A percentile compares a stretch with the other conserved stretches of the same genome.
phyloP scores from a whole-genome alignment of 23 tunicate species.

The Pegea sp. region DNA sequence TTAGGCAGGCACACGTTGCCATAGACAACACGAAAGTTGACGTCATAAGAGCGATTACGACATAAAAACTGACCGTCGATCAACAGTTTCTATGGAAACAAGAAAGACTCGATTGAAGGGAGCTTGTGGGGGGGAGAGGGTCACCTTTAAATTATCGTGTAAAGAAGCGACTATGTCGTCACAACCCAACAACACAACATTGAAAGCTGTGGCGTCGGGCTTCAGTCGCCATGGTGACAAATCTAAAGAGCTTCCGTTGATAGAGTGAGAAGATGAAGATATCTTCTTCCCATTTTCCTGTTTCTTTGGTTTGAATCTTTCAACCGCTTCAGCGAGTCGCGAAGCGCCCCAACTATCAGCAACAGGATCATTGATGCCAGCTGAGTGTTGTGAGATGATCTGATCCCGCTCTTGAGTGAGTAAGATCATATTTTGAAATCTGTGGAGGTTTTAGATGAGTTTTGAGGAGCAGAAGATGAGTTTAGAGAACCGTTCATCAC shows the following conservation, averaged over 20 bases:
- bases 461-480: too few relatives aligned
- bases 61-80: too few relatives aligned
- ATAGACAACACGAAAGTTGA: too few relatives aligned
- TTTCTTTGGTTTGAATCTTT: slow-evolving; percentile 3
- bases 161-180: slow-evolving; percentile 23
- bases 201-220: slow-evolving; percentile 49
- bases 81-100: too few relatives aligned
- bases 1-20: slow-evolving; percentile 42
- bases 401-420: slow-evolving; percentile 41
- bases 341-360: slow-evolving; percentile 56
- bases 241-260: too few relatives aligned
- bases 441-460: too few relatives aligned
- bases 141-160: too few relatives aligned
- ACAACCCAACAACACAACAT: slow-evolving; percentile 69
- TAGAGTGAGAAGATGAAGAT: slow-evolving; percentile 6
- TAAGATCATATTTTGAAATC: slow-evolving; percentile 48
- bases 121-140: too few relatives aligned
- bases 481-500: neutral
- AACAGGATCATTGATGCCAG: slow-evolving; percentile 38
- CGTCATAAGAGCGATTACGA: too few relatives aligned
- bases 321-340: slow-evolving; percentile 14
- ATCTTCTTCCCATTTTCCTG: slow-evolving; percentile 3
- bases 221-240: slow-evolving; percentile 30
- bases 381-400: slow-evolving; percentile 38
- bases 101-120: too few relatives aligned